These are phyloP conservation scores for Clostera curtula DNA, from an alignment of 2,888 invertebrate genomes.

Conservation along the genomic window DNA sequence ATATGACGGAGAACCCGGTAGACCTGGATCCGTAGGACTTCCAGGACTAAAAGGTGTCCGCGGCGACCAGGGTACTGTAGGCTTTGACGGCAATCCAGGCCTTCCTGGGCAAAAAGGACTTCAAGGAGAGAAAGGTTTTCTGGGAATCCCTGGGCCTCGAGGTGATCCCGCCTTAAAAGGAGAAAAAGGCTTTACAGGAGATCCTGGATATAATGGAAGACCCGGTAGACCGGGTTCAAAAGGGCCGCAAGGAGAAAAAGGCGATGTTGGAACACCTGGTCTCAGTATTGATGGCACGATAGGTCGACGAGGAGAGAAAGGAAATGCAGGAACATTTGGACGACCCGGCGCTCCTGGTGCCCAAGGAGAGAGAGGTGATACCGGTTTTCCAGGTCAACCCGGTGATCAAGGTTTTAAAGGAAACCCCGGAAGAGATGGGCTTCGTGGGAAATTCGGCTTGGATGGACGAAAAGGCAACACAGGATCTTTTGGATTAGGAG, in stretches of 20 bases:
- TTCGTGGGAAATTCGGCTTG: slow-evolving; percentile 72
- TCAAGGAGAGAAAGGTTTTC: slow-evolving; percentile 67
- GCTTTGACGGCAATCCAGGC: slow-evolving; percentile 40
- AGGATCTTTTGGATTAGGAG: slow-evolving; percentile 70
- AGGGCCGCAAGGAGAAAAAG: slow-evolving; percentile 63
- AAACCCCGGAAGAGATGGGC: slow-evolving; percentile 70
- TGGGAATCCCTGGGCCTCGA: slow-evolving; percentile 70
- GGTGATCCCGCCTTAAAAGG: slow-evolving; percentile 80
- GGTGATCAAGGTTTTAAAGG: slow-evolving; percentile 72
- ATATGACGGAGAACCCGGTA: slow-evolving; percentile 65
- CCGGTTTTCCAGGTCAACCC: slow-evolving; percentile 63
- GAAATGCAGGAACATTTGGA: slow-evolving; percentile 73
- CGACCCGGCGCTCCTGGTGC: slow-evolving; percentile 62
- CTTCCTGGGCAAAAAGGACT: slow-evolving; percentile 55
- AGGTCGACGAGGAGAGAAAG: slow-evolving; percentile 78
- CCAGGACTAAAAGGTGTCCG: slow-evolving; percentile 36
- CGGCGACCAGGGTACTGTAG: slow-evolving; percentile 36
- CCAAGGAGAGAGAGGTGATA: slow-evolving; percentile 73
- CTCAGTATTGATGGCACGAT: slow-evolving; percentile 50
- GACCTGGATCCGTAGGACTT: slow-evolving; percentile 28
- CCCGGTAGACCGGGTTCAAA: slow-evolving; percentile 44
- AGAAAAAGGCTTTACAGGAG: slow-evolving; percentile 55
- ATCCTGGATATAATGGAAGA: slow-evolving; percentile 56
- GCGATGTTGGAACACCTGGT: slow-evolving; percentile 76
- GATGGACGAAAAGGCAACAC: slow-evolving; percentile 37